Base-by-base conservation (phyloP, 2,888 invertebrate genomes). In the Steinernema hermaphroditum region DNA sequence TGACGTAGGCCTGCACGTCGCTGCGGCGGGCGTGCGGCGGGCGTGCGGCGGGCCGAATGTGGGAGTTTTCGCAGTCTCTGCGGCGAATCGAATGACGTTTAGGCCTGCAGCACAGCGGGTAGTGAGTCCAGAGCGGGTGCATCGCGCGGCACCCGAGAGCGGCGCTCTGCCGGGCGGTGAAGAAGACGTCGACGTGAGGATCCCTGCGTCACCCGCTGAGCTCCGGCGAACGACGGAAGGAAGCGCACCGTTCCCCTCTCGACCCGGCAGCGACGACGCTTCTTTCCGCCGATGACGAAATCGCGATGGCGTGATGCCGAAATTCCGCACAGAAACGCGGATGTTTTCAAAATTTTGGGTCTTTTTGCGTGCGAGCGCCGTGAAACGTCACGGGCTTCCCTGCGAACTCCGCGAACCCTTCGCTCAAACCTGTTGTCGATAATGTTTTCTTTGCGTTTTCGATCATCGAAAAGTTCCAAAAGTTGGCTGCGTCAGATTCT, bases 341-440 rank as follows among this genome's bases (percentile, higher is more conserved):
- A 22, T 62, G 62, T 62, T 62, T 62, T 62, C 62, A 62, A 62
- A 62, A 62, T 62, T 62, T 62, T 62, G 62, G 62, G 34, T 62
- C 62, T 62, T 62, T 62, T 54, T 19, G 24, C 37, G 29, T 62
- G 62, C 62, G 62, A 29, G 29, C 62, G 16, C 29, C 29, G 29
- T 32, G 62, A 46, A 46, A 62, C 62, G 62, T 62, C 62, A 62
- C 32, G 32, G 54, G 54, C 62, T 62, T 27, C 32, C 62, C 16
- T 24, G 16, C 27, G 32, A 62, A 62, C 62, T 34, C n/a, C 62
- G 4, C 29, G 34, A 22, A 27, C 62, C 62, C 12, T 50, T 24
- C 62, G 62, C 16, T 12, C 2, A 34, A 62, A 62, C 62, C 62
- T 62, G 62, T 62, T 27, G 22, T 32, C 46, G 62, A 22, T 27